Conservation (phyloP, 2,113 vertebrate species). For the Psittacula cyanocephala region DNA sequence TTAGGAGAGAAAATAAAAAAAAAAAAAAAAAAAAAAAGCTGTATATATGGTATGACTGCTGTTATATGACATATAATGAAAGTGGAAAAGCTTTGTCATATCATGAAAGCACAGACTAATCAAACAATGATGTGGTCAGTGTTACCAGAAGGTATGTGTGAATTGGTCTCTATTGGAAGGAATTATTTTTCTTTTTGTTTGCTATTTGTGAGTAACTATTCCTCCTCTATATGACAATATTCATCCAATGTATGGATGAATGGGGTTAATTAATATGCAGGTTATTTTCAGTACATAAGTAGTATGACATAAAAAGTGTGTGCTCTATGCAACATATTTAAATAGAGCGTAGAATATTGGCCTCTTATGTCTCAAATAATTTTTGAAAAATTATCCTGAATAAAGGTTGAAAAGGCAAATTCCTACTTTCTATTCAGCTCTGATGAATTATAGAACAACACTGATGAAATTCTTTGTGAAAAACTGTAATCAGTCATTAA, state of each 20-base stretch:
- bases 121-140: not conserved
- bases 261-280: not conserved
- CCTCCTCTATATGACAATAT: not conserved
- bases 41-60: not conserved
- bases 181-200: not conserved
- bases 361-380: not conserved
- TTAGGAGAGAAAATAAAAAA: not conserved
- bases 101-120: not conserved
- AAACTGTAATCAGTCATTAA: not conserved
- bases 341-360: not conserved
- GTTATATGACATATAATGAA: not conserved
- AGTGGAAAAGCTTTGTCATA: not conserved
- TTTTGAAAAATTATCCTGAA: not conserved
- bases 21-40: not conserved
- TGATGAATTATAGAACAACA: not conserved
- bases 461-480: not conserved
- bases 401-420: not conserved
- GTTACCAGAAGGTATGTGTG: fast-evolving
- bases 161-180: not conserved
- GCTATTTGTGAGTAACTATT: not conserved
- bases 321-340: not conserved
- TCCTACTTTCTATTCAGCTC: not conserved
- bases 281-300: not conserved
- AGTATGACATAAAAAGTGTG: not conserved
- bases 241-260: not conserved